Base-by-base conservation (phyloP, 2,888 invertebrate species). In the Reticulitermes lucifugus region DNA sequence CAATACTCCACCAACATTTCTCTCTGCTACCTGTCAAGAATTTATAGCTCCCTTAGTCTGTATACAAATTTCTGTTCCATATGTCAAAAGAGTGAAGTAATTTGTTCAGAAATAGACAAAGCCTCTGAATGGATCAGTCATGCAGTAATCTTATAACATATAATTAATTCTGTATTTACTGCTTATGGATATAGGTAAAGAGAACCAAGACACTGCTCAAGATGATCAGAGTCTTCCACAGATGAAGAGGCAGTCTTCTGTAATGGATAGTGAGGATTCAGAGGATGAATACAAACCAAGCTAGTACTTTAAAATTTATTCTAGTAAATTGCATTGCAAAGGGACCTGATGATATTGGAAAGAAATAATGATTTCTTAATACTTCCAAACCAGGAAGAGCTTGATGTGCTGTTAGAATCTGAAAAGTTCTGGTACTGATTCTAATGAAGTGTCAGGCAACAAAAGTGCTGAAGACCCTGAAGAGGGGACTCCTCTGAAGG, bases 181-280 rank as follows among this genome's bases (percentile, higher is more conserved):
- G 35, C 35, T 35, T 35, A 35, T 46, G 43, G 81, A 70, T 35
- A 43, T 59, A n/a, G n/a, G 70, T 22, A 81, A 65, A 35, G 70
- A 70, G 35, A 46, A 81, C 10, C 81, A 81, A 22, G 86, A 77
- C 21, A 46, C 43, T 21, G 77, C 79, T 35, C 79, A 86, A 84
- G 91, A 92, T 77, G 93, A 93, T 90, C 90, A 3, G 92, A 92
- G 87, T 93, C 86, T 87, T 41, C 80, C 84, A 0, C 89, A 84
- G 51, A 94, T 94, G 88, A 92, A 94, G 88, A 92, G 93, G 77
- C 90, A 93, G 86, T 91, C 95, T 18, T 91, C 94, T 80, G 91
- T 93, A 0, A 89, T 93, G n/a, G 93, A 93, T 87, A 94, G 93
- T 55, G 93, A 93, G 88, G 94, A 94, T 88, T 94, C 94, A 70